These are phyloP conservation scores for Columba livia DNA, from an alignment of 2,113 vertebrate species.

Conservation along the genomic window DNA sequence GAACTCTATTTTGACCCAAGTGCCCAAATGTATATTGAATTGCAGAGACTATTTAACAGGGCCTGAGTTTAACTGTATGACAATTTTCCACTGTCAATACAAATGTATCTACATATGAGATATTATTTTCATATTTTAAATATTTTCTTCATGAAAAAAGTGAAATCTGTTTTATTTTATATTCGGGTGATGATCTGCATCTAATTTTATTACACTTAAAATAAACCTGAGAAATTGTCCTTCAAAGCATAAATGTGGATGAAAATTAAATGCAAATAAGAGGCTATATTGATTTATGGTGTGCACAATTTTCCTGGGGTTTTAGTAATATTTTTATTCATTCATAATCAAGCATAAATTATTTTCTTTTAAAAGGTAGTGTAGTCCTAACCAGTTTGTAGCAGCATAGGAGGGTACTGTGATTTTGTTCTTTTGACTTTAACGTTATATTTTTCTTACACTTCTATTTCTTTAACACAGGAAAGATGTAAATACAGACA, in stretches of 20 bases:
- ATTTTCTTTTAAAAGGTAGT: conserved; percentile 65
- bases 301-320: conserved; percentile 53
- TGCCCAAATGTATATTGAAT: not conserved
- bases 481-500: not conserved
- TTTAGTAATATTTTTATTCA: conserved; percentile 64
- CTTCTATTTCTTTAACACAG: not conserved
- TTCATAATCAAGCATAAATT: conserved; percentile 72
- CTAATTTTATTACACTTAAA: conserved; percentile 34
- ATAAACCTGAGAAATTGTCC: not conserved
- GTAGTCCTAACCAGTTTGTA: conserved; percentile 4
- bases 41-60: not conserved
- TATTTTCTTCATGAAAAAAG: not conserved
- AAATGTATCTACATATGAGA: not conserved
- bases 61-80: not conserved
- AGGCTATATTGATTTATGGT: conserved; percentile 64
- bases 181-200: not conserved
- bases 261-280: conserved; percentile 72
- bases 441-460: not conserved
- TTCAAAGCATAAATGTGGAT: conserved; percentile 14
- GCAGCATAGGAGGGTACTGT: not conserved
- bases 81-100: not conserved
- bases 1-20: not conserved
- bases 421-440: not conserved
- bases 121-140: not conserved
- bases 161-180: not conserved